Conservation (phyloP, 2,113 vertebrate species). For the Cacatua alba region DNA sequence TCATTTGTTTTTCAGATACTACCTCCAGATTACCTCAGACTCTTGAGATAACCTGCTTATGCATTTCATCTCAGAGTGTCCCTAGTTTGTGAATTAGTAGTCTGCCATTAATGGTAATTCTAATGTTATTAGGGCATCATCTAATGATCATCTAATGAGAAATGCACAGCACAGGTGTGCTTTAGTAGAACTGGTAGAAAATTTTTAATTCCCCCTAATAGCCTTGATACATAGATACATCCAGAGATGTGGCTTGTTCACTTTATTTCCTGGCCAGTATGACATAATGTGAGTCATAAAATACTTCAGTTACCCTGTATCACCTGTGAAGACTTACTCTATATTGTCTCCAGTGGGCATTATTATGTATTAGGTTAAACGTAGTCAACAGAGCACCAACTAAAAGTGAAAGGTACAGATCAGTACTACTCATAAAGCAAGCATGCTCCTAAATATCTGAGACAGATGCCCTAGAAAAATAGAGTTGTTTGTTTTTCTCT, state of each 20-base stretch:
- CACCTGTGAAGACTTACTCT: neutral
- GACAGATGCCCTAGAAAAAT: neutral
- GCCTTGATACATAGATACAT: neutral
- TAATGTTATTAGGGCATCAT: neutral
- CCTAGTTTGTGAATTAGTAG: neutral
- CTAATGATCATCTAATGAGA: neutral
- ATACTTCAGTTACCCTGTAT: rapidly evolving
- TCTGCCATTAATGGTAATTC: neutral
- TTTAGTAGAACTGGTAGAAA: neutral
- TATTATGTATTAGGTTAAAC: neutral
- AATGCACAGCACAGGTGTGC: neutral
- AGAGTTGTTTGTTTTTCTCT: neutral
- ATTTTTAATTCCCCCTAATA: neutral
- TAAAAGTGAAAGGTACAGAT: neutral
- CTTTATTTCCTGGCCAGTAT: neutral
- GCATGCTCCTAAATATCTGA: neutral
- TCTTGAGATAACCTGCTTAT: neutral
- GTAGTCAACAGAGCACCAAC: neutral
- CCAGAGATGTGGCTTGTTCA: neutral
- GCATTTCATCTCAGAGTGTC: neutral
- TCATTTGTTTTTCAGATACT: neutral
- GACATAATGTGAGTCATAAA: neutral
- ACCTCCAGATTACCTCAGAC: neutral
- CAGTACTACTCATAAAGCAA: neutral
- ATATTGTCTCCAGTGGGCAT: neutral